Evolutionary conservation across 2,797 vertebrate species (phyloP).

Genomic region (Gambusia yucatana): DNA sequence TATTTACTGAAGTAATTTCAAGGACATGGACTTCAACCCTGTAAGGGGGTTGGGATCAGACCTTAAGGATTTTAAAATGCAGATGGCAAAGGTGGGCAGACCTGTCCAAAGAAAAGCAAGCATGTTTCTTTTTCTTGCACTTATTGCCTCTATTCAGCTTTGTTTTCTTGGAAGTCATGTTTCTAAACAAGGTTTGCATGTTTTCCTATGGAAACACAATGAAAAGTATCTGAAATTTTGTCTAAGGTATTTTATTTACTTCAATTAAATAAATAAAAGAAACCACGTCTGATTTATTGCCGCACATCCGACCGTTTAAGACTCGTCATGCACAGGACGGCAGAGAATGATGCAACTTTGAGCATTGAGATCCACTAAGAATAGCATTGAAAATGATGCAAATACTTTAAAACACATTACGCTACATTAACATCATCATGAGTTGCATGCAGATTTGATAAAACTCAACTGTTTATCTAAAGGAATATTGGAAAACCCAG

Average conservation of each 20-base stretch:
- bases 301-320: neutral
- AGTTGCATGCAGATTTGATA: neutral
- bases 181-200: neutral
- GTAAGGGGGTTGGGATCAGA: neutral
- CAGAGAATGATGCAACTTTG: neutral
- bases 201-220: neutral
- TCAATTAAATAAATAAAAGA: neutral
- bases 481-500: neutral
- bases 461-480: neutral
- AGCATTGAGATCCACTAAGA: neutral
- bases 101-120: neutral
- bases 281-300: slow-evolving; percentile 16
- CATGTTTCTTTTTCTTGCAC: neutral
- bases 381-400: neutral
- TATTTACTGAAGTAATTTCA: neutral
- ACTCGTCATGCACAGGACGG: neutral
- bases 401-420: neutral
- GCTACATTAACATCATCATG: neutral
- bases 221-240: neutral
- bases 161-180: neutral
- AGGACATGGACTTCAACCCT: neutral
- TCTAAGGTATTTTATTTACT: neutral
- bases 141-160: neutral
- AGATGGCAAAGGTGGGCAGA: neutral
- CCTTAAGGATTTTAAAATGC: neutral